phyloP scores from a whole-genome alignment of 2,888 invertebrate species.

The Lochmaea capreae region DNA sequence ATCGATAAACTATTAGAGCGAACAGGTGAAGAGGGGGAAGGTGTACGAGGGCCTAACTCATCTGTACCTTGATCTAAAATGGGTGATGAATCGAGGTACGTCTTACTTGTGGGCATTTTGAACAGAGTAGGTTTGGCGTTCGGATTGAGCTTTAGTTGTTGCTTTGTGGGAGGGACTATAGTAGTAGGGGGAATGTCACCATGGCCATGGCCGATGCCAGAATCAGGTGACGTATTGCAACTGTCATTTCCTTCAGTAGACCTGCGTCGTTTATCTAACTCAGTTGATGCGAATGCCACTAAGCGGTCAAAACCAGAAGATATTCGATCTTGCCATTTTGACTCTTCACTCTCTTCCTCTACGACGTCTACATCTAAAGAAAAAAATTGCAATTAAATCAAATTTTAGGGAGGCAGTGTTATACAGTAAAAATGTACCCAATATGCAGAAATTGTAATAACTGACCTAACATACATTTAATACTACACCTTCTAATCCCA shows the following conservation, averaged over 20 bases:
- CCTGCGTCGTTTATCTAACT: conserved; percentile 86
- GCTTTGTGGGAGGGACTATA: conserved; percentile 59
- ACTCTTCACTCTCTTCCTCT: conserved; percentile 80
- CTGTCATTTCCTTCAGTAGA: conserved; percentile 82
- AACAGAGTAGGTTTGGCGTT: conserved; percentile 61
- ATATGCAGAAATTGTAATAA: conserved; percentile 18
- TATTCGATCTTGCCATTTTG: conserved; percentile 93
- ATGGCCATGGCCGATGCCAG: conserved; percentile 82
- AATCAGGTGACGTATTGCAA: conserved; percentile 89
- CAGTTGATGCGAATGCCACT: conserved; percentile 93
- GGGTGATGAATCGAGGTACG: conserved; percentile 68
- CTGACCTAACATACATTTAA: neutral
- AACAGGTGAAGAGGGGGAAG: conserved; percentile 68
- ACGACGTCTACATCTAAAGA: conserved; percentile 70
- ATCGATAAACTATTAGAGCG: conserved; percentile 61
- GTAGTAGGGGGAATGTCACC: conserved; percentile 69
- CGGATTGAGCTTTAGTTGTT: conserved; percentile 60
- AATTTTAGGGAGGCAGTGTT: conserved; percentile 10
- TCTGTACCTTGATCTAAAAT: conserved; percentile 64
- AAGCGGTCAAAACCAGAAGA: conserved; percentile 94
- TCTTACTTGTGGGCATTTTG: conserved; percentile 64
- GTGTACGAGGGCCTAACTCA: conserved; percentile 69
- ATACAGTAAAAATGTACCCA: neutral
- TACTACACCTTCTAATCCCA: neutral
- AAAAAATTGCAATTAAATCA: conserved; percentile 28